Conservation (phyloP, 2,797 vertebrate genomes). For the Dryobates pubescens region DNA sequence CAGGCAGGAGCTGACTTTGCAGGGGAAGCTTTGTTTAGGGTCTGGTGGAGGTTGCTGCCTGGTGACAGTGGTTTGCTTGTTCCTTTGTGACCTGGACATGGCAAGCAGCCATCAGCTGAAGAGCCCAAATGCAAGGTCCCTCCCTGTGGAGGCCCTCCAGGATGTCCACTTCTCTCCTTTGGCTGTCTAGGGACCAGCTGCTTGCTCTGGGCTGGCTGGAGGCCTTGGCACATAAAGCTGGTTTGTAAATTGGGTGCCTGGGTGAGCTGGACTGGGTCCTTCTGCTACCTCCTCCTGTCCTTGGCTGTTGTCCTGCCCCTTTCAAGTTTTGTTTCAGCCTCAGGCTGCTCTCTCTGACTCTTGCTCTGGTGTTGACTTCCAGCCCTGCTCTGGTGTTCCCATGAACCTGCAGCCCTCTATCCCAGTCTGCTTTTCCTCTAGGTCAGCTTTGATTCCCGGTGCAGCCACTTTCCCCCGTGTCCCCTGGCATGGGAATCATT, state of each 20-base stretch:
- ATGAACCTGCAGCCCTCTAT: neutral
- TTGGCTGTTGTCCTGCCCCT: neutral
- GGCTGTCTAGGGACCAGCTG: neutral
- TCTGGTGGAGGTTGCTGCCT: neutral
- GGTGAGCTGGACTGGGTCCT: neutral
- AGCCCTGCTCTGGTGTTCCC: neutral
- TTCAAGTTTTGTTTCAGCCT: neutral
- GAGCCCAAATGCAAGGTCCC: neutral
- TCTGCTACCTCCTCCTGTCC: neutral
- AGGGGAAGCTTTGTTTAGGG: neutral
- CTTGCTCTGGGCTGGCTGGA: neutral
- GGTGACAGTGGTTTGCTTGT: neutral
- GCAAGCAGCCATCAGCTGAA: neutral
- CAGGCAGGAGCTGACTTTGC: neutral
- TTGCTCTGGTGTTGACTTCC: neutral
- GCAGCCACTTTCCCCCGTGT: rapidly evolving
- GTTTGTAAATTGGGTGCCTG: neutral
- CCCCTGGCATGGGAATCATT: neutral
- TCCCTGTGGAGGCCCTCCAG: neutral
- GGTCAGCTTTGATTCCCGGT: neutral
- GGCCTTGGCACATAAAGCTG: neutral
- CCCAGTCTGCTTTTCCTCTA: neutral
- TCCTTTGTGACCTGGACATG: neutral
- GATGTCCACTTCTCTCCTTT: neutral
- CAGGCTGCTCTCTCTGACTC: neutral